phyloP scores from a whole-genome alignment of 2,113 vertebrate species.

The Bufo gargarizans region DNA sequence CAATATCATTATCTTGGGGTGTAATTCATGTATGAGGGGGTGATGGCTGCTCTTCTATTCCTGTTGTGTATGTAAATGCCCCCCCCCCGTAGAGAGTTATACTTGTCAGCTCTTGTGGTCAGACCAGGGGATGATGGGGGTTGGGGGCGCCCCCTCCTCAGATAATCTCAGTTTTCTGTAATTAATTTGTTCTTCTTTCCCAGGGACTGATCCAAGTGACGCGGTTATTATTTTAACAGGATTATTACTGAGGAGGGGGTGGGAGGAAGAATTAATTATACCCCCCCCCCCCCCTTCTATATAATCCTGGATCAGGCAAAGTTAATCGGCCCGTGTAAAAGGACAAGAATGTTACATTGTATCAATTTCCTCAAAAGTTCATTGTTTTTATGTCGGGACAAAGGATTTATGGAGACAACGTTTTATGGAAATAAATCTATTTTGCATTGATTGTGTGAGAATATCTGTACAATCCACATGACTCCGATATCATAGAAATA shows the following conservation, averaged over 20 bases:
- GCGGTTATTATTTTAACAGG: background rate
- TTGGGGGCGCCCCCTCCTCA: background rate
- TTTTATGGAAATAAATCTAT: constrained; percentile 46
- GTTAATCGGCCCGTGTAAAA: background rate
- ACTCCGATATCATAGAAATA: background rate
- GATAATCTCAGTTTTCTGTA: constrained; percentile 3
- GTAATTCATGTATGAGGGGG: background rate
- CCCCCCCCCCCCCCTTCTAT: background rate
- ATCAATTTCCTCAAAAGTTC: background rate
- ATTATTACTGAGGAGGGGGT: background rate
- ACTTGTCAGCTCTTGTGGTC: background rate
- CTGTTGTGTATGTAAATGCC: no score
- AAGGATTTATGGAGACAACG: constrained; percentile 1
- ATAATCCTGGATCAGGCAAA: background rate
- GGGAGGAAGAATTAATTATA: background rate
- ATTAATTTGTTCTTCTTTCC: background rate
- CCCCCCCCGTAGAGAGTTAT: background rate
- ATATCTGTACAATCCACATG: background rate
- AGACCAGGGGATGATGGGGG: background rate
- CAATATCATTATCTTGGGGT: background rate
- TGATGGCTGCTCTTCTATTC: no score
- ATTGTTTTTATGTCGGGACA: background rate
- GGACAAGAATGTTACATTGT: background rate
- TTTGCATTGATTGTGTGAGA: background rate
- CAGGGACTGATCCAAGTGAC: background rate